A percentile compares a stretch with the other conserved stretches of the same genome.
These are phyloP conservation scores for Sceloporus tristichus DNA, from an alignment of 2,113 vertebrate genomes.

Conservation along the genomic window DNA sequence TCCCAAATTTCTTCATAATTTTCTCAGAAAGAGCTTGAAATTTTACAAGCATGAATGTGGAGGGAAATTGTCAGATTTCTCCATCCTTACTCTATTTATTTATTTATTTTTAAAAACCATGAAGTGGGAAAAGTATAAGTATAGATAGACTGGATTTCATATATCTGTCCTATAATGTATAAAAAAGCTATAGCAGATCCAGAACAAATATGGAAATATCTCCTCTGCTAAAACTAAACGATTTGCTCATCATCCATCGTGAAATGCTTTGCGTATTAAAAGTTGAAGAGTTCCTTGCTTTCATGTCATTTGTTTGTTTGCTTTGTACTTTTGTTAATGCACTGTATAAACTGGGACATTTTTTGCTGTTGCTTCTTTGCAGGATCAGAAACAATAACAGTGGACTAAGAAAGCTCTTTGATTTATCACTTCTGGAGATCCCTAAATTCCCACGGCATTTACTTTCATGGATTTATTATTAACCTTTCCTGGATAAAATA, in stretches of 20 bases:
- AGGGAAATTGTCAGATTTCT: background rate
- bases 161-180: background rate
- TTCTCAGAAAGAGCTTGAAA: background rate
- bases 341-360: constrained; percentile 5
- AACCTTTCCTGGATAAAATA: constrained; percentile 44
- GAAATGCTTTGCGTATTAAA: background rate
- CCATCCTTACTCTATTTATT: background rate
- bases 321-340: background rate
- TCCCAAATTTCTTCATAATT: background rate
- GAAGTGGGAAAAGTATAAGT: background rate
- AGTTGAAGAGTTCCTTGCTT: constrained; percentile 33
- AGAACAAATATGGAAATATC: constrained; percentile 16
- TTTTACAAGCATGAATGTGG: background rate
- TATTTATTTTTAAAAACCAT: background rate
- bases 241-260: constrained; percentile 28
- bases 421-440: constrained; percentile 45
- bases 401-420: constrained; percentile 19
- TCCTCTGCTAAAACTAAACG: background rate
- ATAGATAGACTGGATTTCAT: constrained; percentile 5
- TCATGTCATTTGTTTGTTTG: background rate
- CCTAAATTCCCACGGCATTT: constrained; percentile 26
- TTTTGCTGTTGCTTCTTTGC: constrained; percentile 17
- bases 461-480: constrained; percentile 41
- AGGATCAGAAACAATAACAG: constrained; percentile 25
- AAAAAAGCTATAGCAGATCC: background rate